Evolutionary conservation across 2,113 vertebrate species (phyloP), one percentile per base, ranked within the genome.

Genomic region (Xenotilapia caudafasciata): DNA sequence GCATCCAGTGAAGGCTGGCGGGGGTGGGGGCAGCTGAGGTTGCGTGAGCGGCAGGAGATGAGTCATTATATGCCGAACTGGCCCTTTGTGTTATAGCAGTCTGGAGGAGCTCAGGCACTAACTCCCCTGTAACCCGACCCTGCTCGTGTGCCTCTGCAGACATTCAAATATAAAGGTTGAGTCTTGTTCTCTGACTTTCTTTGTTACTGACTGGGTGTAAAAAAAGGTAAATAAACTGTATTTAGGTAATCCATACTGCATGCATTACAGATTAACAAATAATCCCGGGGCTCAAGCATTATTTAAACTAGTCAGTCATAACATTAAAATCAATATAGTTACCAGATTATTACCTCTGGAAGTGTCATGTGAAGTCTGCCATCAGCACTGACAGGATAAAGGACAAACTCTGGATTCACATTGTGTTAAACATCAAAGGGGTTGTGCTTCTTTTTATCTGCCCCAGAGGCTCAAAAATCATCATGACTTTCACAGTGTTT

Each of bases 291-390:
- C 12, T 70, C 38, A 70, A 42, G 5, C 5, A 4, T 23, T 70
- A 42, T 70, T 42, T 70, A 15, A 23, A 70, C 65, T 3, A 6
- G 21, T 70, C 38, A 23, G 5, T 42, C 12, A 23, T 10, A 38
- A 21, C n/a, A 42, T 42, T 70, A 70, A 70, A 1, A 2, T 40
- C 3, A 62, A 62, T 11, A 11, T 62, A 62, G 28, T 35, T 19
- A 62, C 31, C 58, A 62, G 17, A 62, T 62, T 62, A 62, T 35
- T 62, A 62, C 31, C 17, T 62, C 28, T 62, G 58, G 56, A 33
- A 60, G 56, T 19, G 56, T 60, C 56, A 17, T 60, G 56, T 19
- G 28, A 60, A 33, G 56, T 60, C 56, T 0, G 56, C 28, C 56
- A 60, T 60, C 56, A 60, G 15, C 28, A 33, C 28, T 19, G 28